Conservation (phyloP, 2,797 vertebrate genomes). For the Tragelaphus oryx region DNA sequence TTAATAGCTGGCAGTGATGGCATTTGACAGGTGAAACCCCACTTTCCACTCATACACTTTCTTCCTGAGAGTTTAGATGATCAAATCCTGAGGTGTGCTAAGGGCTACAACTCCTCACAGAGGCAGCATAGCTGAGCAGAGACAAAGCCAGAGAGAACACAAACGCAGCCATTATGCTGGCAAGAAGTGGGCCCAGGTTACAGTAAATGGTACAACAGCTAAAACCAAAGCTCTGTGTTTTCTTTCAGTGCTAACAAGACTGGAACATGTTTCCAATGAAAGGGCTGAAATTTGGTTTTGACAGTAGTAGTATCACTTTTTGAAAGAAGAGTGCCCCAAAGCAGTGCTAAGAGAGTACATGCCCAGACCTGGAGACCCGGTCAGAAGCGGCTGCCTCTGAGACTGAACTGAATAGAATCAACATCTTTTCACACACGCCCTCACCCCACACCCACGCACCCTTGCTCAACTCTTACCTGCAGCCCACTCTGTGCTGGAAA, state of each 20-base stretch:
- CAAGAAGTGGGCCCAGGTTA: not conserved
- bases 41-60: not conserved
- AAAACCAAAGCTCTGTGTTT: not conserved
- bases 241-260: not conserved
- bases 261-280: not conserved
- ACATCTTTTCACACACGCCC: conserved; percentile 48
- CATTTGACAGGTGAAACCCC: not conserved
- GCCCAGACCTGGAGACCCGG: not conserved
- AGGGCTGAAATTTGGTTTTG: not conserved
- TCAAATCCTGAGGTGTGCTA: not conserved
- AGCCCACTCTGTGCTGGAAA: conserved; percentile 66
- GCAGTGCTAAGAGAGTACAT: not conserved
- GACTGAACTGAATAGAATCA: not conserved
- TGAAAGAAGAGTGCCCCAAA: not conserved
- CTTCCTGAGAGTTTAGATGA: not conserved
- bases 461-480: conserved; percentile 58
- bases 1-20: not conserved
- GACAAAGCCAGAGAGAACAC: not conserved
- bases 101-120: not conserved
- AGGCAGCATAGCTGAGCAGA: not conserved
- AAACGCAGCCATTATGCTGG: fast-evolving
- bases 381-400: not conserved
- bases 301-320: not conserved
- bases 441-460: conserved; percentile 46
- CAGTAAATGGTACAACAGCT: not conserved